phyloP scores from a whole-genome alignment of 2,113 vertebrate genomes.

The Platysteira castanea region DNA sequence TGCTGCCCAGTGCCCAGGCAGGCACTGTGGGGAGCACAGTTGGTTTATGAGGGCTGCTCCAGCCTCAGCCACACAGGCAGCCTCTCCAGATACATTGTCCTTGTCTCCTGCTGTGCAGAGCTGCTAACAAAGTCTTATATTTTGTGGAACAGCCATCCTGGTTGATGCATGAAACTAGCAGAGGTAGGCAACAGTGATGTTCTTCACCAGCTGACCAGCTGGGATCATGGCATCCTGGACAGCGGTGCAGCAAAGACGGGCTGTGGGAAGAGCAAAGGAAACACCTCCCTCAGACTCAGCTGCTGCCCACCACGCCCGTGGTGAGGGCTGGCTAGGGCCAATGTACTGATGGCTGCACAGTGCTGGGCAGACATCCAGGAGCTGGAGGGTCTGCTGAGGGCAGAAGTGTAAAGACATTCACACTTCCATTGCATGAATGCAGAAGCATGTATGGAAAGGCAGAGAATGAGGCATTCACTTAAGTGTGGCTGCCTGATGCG shows the following conservation, averaged over 20 bases:
- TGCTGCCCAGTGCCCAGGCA: background rate
- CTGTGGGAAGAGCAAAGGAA: background rate
- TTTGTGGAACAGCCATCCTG: background rate
- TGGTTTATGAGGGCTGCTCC: background rate
- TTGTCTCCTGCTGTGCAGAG: background rate
- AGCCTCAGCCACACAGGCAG: background rate
- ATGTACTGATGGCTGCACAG: background rate
- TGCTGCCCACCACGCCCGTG: background rate
- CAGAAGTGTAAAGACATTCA: background rate
- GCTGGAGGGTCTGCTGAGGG: background rate
- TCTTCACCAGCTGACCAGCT: background rate
- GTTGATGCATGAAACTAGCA: background rate
- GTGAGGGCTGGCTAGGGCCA: background rate
- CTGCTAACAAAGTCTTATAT: background rate
- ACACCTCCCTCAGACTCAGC: background rate
- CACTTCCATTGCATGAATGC: background rate
- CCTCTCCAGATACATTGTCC: background rate
- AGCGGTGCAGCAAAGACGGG: background rate
- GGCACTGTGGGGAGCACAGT: background rate
- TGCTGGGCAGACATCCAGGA: background rate
- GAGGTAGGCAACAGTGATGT: fast-evolving
- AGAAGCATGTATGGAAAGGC: background rate
- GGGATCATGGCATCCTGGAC: background rate
- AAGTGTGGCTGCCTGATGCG: background rate
- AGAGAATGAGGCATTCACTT: background rate